A percentile compares a stretch with the other conserved stretches of the same genome.
phyloP scores from a whole-genome alignment of 2,797 vertebrate genomes.

The Poeciliopsis presidionis region DNA sequence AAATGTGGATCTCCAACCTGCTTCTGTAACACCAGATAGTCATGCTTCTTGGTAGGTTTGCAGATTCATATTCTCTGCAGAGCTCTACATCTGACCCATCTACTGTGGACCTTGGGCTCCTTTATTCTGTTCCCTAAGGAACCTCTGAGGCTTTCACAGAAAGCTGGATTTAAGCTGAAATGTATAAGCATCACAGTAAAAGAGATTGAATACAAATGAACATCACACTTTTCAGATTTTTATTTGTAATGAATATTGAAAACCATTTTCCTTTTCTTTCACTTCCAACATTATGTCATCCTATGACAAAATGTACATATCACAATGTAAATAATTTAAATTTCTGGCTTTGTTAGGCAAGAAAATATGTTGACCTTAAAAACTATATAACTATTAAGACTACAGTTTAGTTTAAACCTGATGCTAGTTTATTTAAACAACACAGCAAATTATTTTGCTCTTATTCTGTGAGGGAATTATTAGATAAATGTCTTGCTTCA shows the following conservation, averaged over 20 bases:
- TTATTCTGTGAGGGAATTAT: no score
- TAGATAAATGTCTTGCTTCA: neutral
- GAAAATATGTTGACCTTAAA: neutral
- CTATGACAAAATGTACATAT: neutral
- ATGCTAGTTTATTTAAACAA: accelerated
- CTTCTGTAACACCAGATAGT: neutral
- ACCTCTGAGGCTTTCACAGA: neutral
- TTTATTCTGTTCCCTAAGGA: neutral
- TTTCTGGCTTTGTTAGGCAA: accelerated
- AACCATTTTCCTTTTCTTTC: neutral
- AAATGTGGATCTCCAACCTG: neutral
- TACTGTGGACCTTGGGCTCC: neutral
- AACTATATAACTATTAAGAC: accelerated
- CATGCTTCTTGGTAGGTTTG: neutral
- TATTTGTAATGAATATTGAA: neutral
- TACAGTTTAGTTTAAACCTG: accelerated
- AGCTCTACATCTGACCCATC: neutral
- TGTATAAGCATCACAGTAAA: neutral
- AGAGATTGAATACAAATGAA: neutral
- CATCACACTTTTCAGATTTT: neutral
- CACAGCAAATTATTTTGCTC: neutral
- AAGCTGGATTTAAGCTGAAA: neutral
- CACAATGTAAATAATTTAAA: accelerated
- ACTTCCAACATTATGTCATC: accelerated
- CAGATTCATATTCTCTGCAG: neutral